Conservation (phyloP, 2,797 vertebrate species). For the Cetoscarus ocellatus region DNA sequence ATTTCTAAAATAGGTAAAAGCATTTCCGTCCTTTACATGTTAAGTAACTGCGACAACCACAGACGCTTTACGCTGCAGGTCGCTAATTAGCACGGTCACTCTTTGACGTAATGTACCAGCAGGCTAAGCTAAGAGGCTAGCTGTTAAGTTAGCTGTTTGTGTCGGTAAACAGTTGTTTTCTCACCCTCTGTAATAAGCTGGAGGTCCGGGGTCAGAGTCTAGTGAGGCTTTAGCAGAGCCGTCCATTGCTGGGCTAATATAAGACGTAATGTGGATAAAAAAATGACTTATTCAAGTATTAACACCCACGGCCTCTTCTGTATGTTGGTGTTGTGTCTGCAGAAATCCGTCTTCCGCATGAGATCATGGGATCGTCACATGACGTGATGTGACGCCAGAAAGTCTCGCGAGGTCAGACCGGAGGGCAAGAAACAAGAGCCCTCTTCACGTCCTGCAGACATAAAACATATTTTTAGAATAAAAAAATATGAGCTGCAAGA, state of each 20-base stretch:
- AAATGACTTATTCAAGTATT: too few species aligned
- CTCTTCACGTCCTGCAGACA: neutral
- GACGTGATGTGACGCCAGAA: neutral
- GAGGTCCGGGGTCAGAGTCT: constrained; percentile 60
- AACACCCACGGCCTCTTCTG: neutral
- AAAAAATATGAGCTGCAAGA: neutral
- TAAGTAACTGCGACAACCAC: too few species aligned
- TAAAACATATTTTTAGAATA: neutral
- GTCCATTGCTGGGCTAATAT: constrained; percentile 68
- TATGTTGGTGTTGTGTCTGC: constrained; percentile 20
- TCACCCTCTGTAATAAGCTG: constrained; percentile 80
- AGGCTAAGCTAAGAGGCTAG: constrained; percentile 11
- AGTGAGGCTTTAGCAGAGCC: constrained; percentile 59
- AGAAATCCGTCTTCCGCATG: constrained; percentile 53
- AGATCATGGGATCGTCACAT: constrained; percentile 65
- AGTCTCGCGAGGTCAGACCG: constrained; percentile 48
- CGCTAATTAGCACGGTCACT: too few species aligned
- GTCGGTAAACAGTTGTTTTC: neutral
- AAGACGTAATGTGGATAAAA: neutral
- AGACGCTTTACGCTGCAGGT: too few species aligned
- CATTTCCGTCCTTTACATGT: too few species aligned
- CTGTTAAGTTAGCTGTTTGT: neutral
- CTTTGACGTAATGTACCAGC: constrained; percentile 1
- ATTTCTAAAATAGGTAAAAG: too few species aligned
- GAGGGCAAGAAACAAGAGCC: accelerated